A percentile compares a stretch with the other conserved stretches of the same genome.
phyloP scores from a whole-genome alignment of 64 coral and sea anemone species.

The Stichodactyla mertensii region DNA sequence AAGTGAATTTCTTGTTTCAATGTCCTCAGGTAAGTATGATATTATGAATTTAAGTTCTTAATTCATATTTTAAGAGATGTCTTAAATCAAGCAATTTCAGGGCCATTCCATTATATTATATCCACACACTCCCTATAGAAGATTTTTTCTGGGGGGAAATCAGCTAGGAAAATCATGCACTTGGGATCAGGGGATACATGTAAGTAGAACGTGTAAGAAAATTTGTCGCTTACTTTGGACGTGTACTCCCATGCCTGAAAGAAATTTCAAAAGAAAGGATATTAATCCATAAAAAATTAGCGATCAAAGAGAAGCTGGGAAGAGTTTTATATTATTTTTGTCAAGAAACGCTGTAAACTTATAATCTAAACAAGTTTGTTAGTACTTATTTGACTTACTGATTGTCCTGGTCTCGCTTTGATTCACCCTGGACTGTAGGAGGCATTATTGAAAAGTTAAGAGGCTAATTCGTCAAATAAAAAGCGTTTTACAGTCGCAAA shows the following conservation, averaged over 20 bases:
- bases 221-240: not conserved
- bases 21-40: no score
- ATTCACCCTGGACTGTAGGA: conserved; percentile 14
- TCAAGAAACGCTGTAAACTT: no score
- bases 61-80: no score
- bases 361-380: not conserved
- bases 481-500: not conserved
- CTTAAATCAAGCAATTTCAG: no score
- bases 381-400: not conserved
- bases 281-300: not conserved
- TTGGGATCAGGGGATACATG: not conserved
- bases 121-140: no score
- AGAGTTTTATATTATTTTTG: no score
- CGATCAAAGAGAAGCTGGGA: no score
- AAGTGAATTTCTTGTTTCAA: no score
- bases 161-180: no score
- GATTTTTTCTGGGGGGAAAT: no score
- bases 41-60: no score
- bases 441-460: not conserved
- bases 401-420: not conserved
- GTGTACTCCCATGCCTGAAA: conserved; percentile 9
- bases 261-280: not conserved
- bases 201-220: not conserved
- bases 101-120: no score
- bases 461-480: not conserved